Conservation (phyloP, 2,113 vertebrate species). For the Hepsetus odoe region DNA sequence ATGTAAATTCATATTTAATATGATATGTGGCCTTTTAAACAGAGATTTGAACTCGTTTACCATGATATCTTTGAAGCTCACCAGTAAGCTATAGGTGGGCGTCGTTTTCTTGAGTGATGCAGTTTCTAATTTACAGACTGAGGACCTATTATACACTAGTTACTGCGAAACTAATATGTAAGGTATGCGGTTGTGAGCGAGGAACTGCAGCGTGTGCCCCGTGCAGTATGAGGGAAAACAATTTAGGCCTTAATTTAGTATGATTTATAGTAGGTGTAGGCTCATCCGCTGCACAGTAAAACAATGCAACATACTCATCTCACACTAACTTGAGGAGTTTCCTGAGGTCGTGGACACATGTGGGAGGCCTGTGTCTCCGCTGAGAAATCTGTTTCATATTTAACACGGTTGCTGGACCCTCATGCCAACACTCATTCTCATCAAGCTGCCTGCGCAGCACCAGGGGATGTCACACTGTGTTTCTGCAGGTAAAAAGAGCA, state of each 20-base stretch:
- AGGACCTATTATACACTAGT: not conserved
- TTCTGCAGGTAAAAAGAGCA: slow-evolving; percentile 45
- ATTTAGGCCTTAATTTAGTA: not conserved
- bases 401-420: slow-evolving; percentile 54
- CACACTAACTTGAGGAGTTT: not conserved
- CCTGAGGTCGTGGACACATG: slow-evolving; percentile 30
- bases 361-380: slow-evolving; percentile 39
- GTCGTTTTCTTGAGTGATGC: no score
- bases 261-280: not conserved
- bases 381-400: slow-evolving; percentile 57
- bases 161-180: not conserved
- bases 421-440: slow-evolving; percentile 58
- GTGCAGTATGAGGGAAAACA: not conserved
- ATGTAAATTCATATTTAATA: no score
- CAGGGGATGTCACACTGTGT: slow-evolving; percentile 37
- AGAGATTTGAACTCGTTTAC: no score
- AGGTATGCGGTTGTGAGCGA: not conserved
- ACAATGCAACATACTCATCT: not conserved
- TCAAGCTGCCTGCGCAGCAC: slow-evolving; percentile 44
- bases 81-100: no score
- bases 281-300: not conserved
- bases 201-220: no score
- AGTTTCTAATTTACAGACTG: not conserved
- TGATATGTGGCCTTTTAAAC: no score
- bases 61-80: no score